These are phyloP conservation scores for Holothuria scabra DNA, from an alignment of 53 echinoderm and acorn worm species.

Conservation along the genomic window DNA sequence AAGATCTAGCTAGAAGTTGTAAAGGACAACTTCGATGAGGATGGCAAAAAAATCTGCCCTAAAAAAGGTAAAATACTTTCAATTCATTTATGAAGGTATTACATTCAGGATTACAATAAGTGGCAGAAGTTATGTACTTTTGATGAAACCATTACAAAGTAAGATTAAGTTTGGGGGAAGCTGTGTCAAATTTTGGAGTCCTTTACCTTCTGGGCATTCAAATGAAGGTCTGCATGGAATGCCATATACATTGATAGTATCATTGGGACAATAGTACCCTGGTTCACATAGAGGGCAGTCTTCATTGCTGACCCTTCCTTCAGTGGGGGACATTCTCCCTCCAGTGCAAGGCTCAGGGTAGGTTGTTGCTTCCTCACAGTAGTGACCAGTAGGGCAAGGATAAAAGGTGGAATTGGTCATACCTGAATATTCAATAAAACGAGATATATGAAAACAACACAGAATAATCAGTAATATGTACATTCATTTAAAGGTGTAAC, in stretches of 20 bases:
- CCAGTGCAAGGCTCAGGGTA: conserved; percentile 95
- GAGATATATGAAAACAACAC: neutral
- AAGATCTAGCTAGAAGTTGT: no score
- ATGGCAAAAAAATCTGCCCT: no score
- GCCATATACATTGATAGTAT: conserved; percentile 94
- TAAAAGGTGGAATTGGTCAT: conserved; percentile 79
- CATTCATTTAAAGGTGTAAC: no score
- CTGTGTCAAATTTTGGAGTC: no score
- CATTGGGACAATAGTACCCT: conserved; percentile 97
- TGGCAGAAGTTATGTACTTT: no score
- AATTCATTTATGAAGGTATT: no score
- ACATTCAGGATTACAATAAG: no score
- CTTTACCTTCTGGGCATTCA: conserved; percentile 96
- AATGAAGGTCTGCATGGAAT: conserved; percentile 86
- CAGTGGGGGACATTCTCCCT: conserved; percentile 92
- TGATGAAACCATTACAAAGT: no score
- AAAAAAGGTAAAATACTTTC: no score
- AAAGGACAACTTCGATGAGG: no score
- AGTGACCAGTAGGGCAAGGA: conserved; percentile 94
- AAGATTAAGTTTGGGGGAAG: no score
- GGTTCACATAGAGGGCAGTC: conserved; percentile 99
- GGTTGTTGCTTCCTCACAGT: conserved; percentile 87
- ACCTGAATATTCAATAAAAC: conserved; percentile 54
- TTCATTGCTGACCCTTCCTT: conserved; percentile 92
- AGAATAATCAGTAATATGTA: no score